phyloP scores from a whole-genome alignment of 2,797 vertebrate species.

The Pangasius sanitwongsei region DNA sequence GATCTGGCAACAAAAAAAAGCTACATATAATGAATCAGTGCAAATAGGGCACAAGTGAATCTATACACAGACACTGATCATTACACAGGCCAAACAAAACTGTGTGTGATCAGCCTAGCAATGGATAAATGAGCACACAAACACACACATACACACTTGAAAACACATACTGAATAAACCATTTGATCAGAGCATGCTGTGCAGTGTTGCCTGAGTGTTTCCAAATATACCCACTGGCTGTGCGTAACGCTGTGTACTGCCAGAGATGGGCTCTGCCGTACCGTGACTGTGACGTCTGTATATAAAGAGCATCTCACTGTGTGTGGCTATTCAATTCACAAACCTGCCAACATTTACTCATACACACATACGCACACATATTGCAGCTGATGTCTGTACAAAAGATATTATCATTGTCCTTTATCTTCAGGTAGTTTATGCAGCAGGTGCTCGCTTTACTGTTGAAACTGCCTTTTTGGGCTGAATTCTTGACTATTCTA shows the following conservation, averaged over 20 bases:
- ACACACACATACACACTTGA: slow-evolving; percentile 2
- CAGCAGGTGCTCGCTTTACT: not conserved
- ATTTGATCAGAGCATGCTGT: slow-evolving; percentile 42
- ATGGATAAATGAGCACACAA: slow-evolving; percentile 17
- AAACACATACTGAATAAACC: slow-evolving; percentile 33
- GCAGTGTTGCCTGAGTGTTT: slow-evolving; percentile 48
- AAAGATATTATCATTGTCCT: slow-evolving; percentile 6
- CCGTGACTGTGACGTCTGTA: slow-evolving; percentile 40
- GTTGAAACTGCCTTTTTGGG: not conserved
- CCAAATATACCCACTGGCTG: slow-evolving; percentile 51
- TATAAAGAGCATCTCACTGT: slow-evolving; percentile 41
- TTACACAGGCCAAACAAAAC: slow-evolving; percentile 14
- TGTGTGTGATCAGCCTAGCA: slow-evolving; percentile 21
- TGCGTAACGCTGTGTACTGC: slow-evolving; percentile 44
- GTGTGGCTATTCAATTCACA: slow-evolving; percentile 30
- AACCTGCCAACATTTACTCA: slow-evolving; percentile 40
- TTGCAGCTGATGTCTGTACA: slow-evolving; percentile 26
- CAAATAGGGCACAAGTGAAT: slow-evolving; percentile 2
- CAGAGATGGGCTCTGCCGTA: slow-evolving; percentile 39
- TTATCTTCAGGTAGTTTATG: not conserved
- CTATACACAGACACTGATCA: not conserved
- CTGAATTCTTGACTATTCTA: not conserved
- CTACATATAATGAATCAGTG: not conserved
- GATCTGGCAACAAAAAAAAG: not conserved
- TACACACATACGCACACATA: slow-evolving; percentile 3